A percentile compares a stretch with the other conserved stretches of the same genome.
phyloP scores from a whole-genome alignment of 2,888 invertebrate species.

The Apamea sordens region DNA sequence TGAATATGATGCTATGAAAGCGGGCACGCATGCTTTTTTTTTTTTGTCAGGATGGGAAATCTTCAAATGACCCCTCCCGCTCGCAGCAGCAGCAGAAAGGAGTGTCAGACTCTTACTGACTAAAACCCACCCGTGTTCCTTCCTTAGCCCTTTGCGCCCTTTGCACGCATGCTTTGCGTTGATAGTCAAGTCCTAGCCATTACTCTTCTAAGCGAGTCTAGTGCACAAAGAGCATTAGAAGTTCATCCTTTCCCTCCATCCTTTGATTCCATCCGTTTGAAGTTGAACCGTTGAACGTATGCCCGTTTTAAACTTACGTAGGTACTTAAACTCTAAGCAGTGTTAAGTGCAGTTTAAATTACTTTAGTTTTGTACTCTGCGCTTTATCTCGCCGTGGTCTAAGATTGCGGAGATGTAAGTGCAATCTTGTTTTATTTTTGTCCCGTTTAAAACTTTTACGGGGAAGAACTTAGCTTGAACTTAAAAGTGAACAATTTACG shows the following conservation, averaged over 20 bases:
- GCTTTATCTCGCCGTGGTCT: slow-evolving; percentile 10
- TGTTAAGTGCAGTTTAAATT: slow-evolving; percentile 39
- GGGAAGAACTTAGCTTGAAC: neutral
- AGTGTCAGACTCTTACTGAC: no score
- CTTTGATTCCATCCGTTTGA: slow-evolving; percentile 16
- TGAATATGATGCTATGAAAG: neutral
- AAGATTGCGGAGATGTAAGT: neutral
- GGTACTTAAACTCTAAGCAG: slow-evolving; percentile 32
- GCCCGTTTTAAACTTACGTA: slow-evolving; percentile 32
- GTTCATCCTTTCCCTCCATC: slow-evolving; percentile 4
- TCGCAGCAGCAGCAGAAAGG: no score
- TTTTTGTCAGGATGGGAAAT: no score
- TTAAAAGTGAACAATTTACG: neutral
- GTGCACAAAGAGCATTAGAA: neutral
- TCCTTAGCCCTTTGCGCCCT: no score
- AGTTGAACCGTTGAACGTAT: slow-evolving; percentile 10
- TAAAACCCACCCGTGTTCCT: no score
- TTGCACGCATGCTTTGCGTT: no score
- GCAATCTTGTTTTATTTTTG: neutral
- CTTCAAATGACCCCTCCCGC: no score
- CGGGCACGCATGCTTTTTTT: neutral
- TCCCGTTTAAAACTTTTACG: neutral
- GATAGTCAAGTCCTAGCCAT: neutral
- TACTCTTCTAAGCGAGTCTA: neutral
- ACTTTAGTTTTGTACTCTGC: slow-evolving; percentile 40